Evolutionary conservation across 2,888 invertebrate species (phyloP), one percentile per base, ranked within the genome.

Genomic region (Rhabditoides inermis): DNA sequence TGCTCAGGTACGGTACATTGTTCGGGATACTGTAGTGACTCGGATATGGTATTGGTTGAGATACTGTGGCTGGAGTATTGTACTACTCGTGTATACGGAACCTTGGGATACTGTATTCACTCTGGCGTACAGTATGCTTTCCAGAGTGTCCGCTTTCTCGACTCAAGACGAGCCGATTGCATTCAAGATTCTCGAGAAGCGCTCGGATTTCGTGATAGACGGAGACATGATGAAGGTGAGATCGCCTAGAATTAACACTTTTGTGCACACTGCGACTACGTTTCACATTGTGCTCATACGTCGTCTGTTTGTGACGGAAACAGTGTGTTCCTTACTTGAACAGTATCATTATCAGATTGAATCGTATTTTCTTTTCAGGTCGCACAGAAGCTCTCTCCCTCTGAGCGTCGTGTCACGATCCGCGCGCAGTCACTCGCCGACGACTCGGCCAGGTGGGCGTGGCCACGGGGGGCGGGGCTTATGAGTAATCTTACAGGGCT

Each of bases 401-500:
- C 59, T 6, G 49, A 56, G 49, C 52, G 56, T 0, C 27, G 41
- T 0, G 42, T 61, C 26, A 60, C 63, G 20, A 58, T 68, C n/a
- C 58, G 63, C 2, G 61, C 61, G 5, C 58, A 61, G 35, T 58
- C 61, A n/a, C n/a, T n/a, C n/a, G n/a, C n/a, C n/a, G n/a, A n/a
- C 40, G 58, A 56, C 22, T 57, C 51, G 12, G 53, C 51, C 23
- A 56, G 52, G 22, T 58, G 58, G 2, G 58, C 56, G 12, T 69
- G 73, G 46, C 47, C 55, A 30, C 51, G 74, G 6, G 56, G 56
- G 20, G 53, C 74, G n/a, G 60, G 75, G 1, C 68, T 70, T 6
- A 74, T 75, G 72, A 58, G 58, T 0, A 69, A 72, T 44, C 49
- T n/a, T n/a, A n/a, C n/a, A n/a, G 52, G 22, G 60, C 58, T 4